A percentile compares a stretch with the other conserved stretches of the same genome.
Evolutionary conservation across 2,888 invertebrate genomes (phyloP).

Genomic region (Eubasilissa splendida): DNA sequence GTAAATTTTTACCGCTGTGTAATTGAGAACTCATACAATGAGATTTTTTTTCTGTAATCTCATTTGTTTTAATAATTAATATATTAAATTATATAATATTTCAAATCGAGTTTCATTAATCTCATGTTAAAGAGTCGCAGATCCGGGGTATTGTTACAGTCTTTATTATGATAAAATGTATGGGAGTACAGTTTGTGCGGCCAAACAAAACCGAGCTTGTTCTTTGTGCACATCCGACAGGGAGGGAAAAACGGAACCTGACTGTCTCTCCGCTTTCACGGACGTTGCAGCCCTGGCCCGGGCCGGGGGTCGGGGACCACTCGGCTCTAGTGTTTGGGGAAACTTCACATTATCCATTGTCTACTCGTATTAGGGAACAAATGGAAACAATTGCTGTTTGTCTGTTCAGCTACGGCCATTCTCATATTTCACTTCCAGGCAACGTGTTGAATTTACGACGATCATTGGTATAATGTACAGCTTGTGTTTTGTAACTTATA

Average conservation of each 20-base stretch:
- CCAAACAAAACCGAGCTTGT: not conserved
- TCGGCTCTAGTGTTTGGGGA: slow-evolving; percentile 13
- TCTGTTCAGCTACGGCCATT: not conserved
- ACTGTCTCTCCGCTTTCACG: slow-evolving; percentile 12
- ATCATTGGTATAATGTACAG: not conserved
- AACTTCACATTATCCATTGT: slow-evolving; percentile 19
- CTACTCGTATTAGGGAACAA: slow-evolving; percentile 12
- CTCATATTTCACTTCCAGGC: not conserved
- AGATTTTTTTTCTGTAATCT: too few species aligned
- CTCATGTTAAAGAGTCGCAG: too few species aligned
- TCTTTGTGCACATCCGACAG: slow-evolving; percentile 9
- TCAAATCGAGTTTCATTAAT: too few species aligned
- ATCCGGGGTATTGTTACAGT: too few species aligned
- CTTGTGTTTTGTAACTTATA: not conserved
- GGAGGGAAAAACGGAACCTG: slow-evolving; percentile 2
- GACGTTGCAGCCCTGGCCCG: not conserved
- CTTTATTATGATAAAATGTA: not conserved
- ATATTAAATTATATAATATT: too few species aligned
- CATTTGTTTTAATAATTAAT: too few species aligned
- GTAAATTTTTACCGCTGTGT: too few species aligned
- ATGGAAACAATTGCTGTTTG: not conserved
- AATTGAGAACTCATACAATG: too few species aligned
- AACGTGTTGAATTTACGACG: not conserved
- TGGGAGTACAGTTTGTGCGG: not conserved
- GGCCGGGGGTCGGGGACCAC: not conserved